Evolutionary conservation across 2,797 vertebrate genomes (phyloP).

Genomic region (Gambelia wislizenii): DNA sequence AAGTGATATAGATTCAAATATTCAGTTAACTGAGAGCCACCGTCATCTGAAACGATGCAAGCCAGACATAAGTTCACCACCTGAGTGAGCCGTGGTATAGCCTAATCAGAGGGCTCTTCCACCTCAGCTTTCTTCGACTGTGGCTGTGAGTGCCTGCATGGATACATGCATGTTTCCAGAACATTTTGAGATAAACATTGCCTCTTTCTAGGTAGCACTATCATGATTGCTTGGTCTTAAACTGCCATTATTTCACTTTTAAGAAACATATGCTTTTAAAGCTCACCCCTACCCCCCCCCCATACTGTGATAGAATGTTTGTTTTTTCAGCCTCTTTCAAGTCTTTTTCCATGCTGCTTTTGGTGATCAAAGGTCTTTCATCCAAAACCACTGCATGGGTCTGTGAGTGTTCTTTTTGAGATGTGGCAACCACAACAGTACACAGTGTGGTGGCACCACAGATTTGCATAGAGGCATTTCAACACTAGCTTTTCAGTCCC

Average conservation of each 20-base stretch:
- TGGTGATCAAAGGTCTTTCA: slow-evolving; percentile 59
- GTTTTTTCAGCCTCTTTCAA: slow-evolving; percentile 58
- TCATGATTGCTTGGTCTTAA: slow-evolving; percentile 77
- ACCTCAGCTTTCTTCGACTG: not conserved
- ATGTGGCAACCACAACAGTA: not conserved
- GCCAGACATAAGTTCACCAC: not conserved
- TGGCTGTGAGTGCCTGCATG: not conserved
- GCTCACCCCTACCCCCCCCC: slow-evolving; percentile 30
- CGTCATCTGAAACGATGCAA: not conserved
- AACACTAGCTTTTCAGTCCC: no score
- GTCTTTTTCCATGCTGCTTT: slow-evolving; percentile 51
- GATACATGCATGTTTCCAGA: not conserved
- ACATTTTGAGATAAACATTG: slow-evolving; percentile 53
- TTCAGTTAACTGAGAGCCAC: not conserved
- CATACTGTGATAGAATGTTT: slow-evolving; percentile 49
- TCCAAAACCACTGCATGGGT: slow-evolving; percentile 33
- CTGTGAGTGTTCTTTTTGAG: not conserved
- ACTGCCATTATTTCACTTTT: slow-evolving; percentile 57
- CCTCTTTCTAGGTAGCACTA: slow-evolving; percentile 62
- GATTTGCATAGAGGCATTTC: no score
- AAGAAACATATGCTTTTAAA: slow-evolving; percentile 70
- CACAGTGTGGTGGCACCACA: not conserved
- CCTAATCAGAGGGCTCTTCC: not conserved
- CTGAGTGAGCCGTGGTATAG: not conserved
- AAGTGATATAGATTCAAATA: not conserved